Base-by-base conservation (phyloP, 2,888 invertebrate species). In the Alloscopus bannaensis region DNA sequence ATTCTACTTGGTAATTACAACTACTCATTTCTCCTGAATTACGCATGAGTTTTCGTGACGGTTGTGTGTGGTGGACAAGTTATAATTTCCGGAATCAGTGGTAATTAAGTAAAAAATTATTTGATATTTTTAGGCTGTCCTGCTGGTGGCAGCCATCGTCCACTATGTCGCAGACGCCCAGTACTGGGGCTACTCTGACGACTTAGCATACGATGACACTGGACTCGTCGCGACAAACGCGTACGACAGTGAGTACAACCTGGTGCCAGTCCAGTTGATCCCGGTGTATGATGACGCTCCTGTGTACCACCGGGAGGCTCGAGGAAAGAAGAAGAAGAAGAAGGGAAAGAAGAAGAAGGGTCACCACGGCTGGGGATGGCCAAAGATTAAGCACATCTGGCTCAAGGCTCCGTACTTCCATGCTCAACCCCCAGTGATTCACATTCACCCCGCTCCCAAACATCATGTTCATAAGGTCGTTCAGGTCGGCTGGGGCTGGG, bases 91-190 rank as follows among this genome's bases (percentile, higher is more conserved):
- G 42, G 20, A 47, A 52, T 31, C 22, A 57, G 57, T 24, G 42
- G n/a, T n/a, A n/a, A n/a, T n/a, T n/a, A n/a, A n/a, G n/a, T n/a
- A n/a, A n/a, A n/a, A n/a, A n/a, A 28, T 68, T 55, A 22, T 69
- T 57, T 72, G 57, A 57, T 68, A 64, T 71, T 72, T n/a, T 59
- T 36, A 83, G 83, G 83, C 81, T 68, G 78, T 81, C 60, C 79
- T 83, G 80, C 81, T 83, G 62, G 29, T 83, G 71, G 83, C 81
- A 76, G 81, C 75, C 72, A 50, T 81, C 20, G 72, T 65, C 59
- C 64, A 69, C 28, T 59, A 59, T 36, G 72, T 57, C 11, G 62
- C 24, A 22, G 62, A 62, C 22, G 78, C 73, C 55, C 78, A 81
- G 75, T 81, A 81, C 36, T 55, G 22, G 29, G 50, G 52, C 45